Percentiles rank a stretch among this genome's conserved stretches.
Conservation (phyloP, 2,113 vertebrate genomes). For the Eonycteris spelaea region DNA sequence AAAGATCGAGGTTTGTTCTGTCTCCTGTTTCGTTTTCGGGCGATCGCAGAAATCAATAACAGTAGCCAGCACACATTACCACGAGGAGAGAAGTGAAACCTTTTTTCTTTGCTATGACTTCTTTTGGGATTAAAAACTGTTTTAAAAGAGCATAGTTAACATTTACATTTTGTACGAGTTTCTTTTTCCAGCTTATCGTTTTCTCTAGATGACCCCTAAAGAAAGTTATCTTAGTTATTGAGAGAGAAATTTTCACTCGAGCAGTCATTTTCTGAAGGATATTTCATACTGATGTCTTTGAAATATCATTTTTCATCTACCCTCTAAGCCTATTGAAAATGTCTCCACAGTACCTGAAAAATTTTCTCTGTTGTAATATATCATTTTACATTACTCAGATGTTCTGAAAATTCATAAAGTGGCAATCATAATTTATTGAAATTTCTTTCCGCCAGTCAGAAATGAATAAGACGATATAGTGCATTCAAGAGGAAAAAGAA, state of each 20-base stretch:
- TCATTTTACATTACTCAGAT: conserved; percentile 70
- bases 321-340: conserved; percentile 63
- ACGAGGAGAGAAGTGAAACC: not conserved
- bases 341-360: conserved; percentile 57
- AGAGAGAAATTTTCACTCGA: conserved; percentile 41
- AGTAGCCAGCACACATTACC: not conserved
- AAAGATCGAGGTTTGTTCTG: not conserved
- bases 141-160: conserved; percentile 42
- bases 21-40: not conserved
- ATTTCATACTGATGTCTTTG: conserved; percentile 54
- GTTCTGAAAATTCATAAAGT: conserved; percentile 66
- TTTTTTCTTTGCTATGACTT: conserved; percentile 19
- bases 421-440: conserved; percentile 71
- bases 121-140: conserved; percentile 22
- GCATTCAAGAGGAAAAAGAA: conserved; percentile 21
- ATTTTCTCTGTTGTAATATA: conserved; percentile 59
- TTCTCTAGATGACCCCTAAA: conserved; percentile 58
- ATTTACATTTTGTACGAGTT: conserved; percentile 45
- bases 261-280: conserved; percentile 52
- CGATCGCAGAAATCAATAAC: not conserved
- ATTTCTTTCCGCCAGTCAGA: conserved; percentile 62
- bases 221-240: conserved; percentile 52
- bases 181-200: conserved; percentile 17
- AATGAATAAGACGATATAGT: conserved; percentile 57
- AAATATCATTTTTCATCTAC: conserved; percentile 66